A percentile compares a stretch with the other conserved stretches of the same genome.
These are phyloP conservation scores for Erebia ligea DNA, from an alignment of 2,888 invertebrate genomes.

Conservation along the genomic window DNA sequence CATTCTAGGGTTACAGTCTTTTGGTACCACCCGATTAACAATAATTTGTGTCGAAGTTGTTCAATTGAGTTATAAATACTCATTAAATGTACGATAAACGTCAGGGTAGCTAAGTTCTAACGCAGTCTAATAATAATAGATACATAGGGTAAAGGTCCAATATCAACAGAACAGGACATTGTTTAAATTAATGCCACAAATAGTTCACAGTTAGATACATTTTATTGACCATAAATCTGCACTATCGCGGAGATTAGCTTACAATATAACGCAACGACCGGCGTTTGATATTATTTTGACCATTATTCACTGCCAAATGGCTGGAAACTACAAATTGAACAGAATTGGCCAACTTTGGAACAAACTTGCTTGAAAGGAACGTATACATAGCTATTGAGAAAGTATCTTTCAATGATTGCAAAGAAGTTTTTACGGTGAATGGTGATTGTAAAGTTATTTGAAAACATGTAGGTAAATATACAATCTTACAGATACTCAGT, in stretches of 20 bases:
- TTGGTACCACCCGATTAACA: no score
- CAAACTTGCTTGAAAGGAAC: not conserved
- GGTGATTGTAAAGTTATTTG: no score
- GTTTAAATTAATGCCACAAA: constrained; percentile 30
- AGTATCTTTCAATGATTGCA: not conserved
- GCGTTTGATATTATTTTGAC: constrained; percentile 41
- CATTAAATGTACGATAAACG: not conserved
- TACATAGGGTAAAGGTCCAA: constrained; percentile 5
- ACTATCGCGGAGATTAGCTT: constrained; percentile 40
- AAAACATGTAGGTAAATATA: no score
- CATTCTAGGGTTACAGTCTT: no score
- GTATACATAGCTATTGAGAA: not conserved
- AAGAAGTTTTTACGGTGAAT: no score
- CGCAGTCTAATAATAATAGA: constrained; percentile 1
- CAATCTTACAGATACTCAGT: no score
- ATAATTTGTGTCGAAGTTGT: no score
- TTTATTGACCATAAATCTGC: constrained; percentile 42
- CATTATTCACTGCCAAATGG: constrained; percentile 38
- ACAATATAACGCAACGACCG: constrained; percentile 36
- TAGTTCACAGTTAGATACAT: constrained; percentile 35
- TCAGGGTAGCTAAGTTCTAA: not conserved
- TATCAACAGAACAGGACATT: constrained; percentile 14
- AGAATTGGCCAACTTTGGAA: constrained; percentile 14
- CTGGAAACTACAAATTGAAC: constrained; percentile 30
- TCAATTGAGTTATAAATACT: not conserved